phyloP scores from a whole-genome alignment of 1,140 invertebrate genomes.

The Tachypleus tridentatus region DNA sequence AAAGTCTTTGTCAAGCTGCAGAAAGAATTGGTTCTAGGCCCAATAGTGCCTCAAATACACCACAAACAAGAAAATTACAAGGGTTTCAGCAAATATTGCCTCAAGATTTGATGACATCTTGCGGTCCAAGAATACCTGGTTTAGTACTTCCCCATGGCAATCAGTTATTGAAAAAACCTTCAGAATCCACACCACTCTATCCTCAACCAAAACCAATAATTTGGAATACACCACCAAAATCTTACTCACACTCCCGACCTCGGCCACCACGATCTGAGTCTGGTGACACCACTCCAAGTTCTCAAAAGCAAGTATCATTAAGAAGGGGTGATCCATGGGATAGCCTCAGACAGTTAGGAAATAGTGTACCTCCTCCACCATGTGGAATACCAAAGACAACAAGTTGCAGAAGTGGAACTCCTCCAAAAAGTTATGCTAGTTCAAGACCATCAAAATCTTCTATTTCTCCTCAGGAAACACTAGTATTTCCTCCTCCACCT shows the following conservation, averaged over 20 bases:
- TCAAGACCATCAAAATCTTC: background rate
- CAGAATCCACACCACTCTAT: conserved; percentile 4
- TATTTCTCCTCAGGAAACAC: background rate
- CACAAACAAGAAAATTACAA: no score
- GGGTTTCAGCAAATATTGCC: no score
- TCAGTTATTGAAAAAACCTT: no score
- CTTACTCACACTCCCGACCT: conserved; percentile 16
- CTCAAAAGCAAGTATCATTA: background rate
- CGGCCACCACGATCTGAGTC: background rate
- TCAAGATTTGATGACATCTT: no score
- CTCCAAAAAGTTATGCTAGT: background rate
- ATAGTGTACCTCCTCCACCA: background rate
- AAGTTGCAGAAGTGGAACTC: background rate
- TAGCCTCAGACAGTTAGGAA: background rate
- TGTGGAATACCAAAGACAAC: background rate
- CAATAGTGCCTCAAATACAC: no score
- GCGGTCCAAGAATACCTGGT: no score
- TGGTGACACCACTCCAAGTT: conserved; percentile 9
- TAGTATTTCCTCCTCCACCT: background rate
- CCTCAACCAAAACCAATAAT: conserved; percentile 24
- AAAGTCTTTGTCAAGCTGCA: background rate
- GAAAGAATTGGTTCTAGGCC: no score
- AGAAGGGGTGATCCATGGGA: conserved; percentile 5
- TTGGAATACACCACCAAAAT: conserved; percentile 17
- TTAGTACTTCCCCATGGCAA: no score